phyloP scores from a whole-genome alignment of 2,113 vertebrate species.

The Hiodon tergisus region DNA sequence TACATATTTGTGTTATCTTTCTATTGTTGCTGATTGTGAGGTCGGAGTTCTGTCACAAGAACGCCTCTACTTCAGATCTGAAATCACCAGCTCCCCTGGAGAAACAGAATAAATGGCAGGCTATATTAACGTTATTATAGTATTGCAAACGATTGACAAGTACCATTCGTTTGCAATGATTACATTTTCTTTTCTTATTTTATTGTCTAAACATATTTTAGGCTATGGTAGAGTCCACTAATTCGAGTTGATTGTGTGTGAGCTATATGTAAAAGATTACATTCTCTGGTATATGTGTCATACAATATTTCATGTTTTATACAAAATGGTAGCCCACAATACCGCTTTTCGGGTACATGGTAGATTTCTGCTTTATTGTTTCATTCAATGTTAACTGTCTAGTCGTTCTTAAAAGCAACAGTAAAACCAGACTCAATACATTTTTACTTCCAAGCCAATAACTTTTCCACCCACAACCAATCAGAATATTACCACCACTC shows the following conservation, averaged over 20 bases:
- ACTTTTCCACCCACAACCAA: background rate
- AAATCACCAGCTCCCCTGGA: background rate
- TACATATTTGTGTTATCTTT: constrained; percentile 12
- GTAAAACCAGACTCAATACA: constrained; percentile 25
- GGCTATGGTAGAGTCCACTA: background rate
- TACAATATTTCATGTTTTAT: background rate
- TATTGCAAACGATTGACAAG: background rate
- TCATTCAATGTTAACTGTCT: constrained; percentile 19
- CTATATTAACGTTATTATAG: too few relatives aligned
- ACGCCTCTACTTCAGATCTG: background rate
- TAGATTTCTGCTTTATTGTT: constrained; percentile 4
- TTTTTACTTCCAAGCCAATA: constrained; percentile 25
- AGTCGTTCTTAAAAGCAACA: background rate
- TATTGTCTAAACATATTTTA: background rate
- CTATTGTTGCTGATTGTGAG: background rate
- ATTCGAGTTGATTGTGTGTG: background rate
- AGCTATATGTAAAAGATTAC: background rate
- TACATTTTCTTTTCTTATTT: background rate
- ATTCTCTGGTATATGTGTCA: background rate
- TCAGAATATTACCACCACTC: constrained; percentile 9
- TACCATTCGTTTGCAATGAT: background rate
- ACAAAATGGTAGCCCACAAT: background rate
- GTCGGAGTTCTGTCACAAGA: background rate
- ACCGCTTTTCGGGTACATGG: background rate
- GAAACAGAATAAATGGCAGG: background rate